Percentiles rank a stretch among this genome's conserved stretches.
Evolutionary conservation across 2,113 vertebrate genomes (phyloP).

Genomic region (Zeus faber): DNA sequence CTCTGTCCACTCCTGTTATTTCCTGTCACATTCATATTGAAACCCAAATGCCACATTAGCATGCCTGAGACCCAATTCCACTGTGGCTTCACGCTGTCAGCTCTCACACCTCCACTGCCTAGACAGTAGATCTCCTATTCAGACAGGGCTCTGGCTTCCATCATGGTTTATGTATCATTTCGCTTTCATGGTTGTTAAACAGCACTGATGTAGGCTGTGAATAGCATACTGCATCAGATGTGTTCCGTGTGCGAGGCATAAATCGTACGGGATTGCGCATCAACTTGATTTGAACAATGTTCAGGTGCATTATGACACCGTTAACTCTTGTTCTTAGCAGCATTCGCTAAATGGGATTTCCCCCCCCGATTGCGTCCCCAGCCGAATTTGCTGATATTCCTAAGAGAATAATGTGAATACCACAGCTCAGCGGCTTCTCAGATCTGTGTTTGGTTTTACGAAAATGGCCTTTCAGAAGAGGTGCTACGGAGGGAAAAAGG

Average conservation of each 20-base stretch:
- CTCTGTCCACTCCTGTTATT: slow-evolving; percentile 56
- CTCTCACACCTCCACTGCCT: slow-evolving; percentile 28
- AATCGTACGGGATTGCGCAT: neutral
- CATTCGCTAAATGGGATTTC: no score
- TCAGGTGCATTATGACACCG: no score
- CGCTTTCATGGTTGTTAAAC: slow-evolving; percentile 23
- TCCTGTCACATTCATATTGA: slow-evolving; percentile 54
- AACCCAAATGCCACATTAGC: slow-evolving; percentile 74
- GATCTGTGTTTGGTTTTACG: no score
- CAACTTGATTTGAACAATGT: no score
- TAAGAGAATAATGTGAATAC: no score
- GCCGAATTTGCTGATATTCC: no score
- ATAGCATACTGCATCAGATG: slow-evolving; percentile 10
- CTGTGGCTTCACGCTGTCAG: slow-evolving; percentile 37
- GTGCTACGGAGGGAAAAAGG: neutral
- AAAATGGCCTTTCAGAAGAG: slow-evolving; percentile 34
- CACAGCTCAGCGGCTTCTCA: no score
- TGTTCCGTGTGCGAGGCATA: neutral
- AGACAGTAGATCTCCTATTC: slow-evolving; percentile 31
- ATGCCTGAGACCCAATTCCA: slow-evolving; percentile 44
- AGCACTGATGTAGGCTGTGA: slow-evolving; percentile 20
- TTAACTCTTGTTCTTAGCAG: no score
- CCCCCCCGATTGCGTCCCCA: no score
- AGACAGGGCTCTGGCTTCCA: slow-evolving; percentile 30
- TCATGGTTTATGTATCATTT: slow-evolving; percentile 53